Evolutionary conservation across 37 sponge, comb jelly and placozoan species (phyloP).

Genomic region (Diacarnus erythraeanus): DNA sequence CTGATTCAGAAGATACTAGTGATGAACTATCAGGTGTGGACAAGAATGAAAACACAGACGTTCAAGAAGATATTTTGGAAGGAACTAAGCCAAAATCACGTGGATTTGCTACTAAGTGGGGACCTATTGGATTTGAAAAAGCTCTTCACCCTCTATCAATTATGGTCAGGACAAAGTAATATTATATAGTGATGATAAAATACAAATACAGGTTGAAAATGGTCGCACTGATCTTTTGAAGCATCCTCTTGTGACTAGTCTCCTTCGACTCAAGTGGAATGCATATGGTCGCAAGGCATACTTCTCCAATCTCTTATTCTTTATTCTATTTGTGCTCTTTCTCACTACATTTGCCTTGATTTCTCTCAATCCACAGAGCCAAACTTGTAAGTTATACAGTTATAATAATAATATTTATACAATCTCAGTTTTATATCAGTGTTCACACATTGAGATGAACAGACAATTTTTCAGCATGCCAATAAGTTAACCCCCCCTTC

Average conservation of each 20-base stretch:
- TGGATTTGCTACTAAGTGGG: constrained; percentile 42
- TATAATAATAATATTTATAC: not conserved
- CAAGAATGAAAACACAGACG: too few species aligned
- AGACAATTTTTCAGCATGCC: too few species aligned
- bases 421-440: too few species aligned
- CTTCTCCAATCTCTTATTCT: constrained; percentile 78
- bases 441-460: not conserved
- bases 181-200: too few species aligned
- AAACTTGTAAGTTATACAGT: constrained; percentile 55
- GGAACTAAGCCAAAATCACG: not conserved
- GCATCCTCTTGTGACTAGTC: constrained; percentile 86
- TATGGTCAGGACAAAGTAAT: constrained; percentile 39
- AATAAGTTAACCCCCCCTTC: too few species aligned
- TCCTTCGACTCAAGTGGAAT: constrained; percentile 88
- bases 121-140: constrained; percentile 55
- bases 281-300: constrained; percentile 77
- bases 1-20: too few species aligned
- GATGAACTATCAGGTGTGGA: too few species aligned
- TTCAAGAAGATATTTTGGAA: not conserved
- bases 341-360: constrained; percentile 84
- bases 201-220: constrained; percentile 6
- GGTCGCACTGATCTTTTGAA: constrained; percentile 66
- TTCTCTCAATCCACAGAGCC: constrained; percentile 44
- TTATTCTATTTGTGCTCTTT: constrained; percentile 67
- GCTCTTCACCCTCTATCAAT: constrained; percentile 43